Base-by-base conservation (phyloP, 1,140 invertebrate species). In the Pogonus chalceus region DNA sequence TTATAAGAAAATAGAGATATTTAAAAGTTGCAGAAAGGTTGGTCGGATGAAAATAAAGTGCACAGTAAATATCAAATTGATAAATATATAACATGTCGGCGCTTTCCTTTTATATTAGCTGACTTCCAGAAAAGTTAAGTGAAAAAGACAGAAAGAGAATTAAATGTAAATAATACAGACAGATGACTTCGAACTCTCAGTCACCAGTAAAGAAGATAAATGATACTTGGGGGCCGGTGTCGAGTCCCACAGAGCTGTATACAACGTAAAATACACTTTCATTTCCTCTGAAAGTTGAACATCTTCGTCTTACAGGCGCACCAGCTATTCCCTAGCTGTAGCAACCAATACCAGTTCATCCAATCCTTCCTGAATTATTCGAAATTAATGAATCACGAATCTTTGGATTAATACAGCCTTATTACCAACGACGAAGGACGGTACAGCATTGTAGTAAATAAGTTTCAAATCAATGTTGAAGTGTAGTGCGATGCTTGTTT, bases 81-180 rank as follows among this genome's bases (percentile, higher is more conserved):
- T n/a, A n/a, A n/a, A n/a, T n/a, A n/a, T n/a, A n/a, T n/a, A n/a
- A n/a, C n/a, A n/a, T n/a, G n/a, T n/a, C n/a, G n/a, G n/a, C n/a
- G n/a, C n/a, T n/a, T n/a, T n/a, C n/a, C n/a, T n/a, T n/a, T n/a
- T n/a, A n/a, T n/a, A n/a, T n/a, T n/a, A n/a, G n/a, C n/a, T n/a
- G n/a, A n/a, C n/a, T n/a, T n/a, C n/a, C 26, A 7, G 26, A 31
- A 14, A 31, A 4, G 37, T 18, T 43, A 43, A 43, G 37, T 43
- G 37, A 43, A 43, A 43, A 43, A 16, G 37, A 43, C 37, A 43
- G 37, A 43, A 3, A 43, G 18, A 43, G 37, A 43, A 43, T 43
- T 43, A 43, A 43, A 43, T 43, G 37, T 43, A 43, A 43, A 43
- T 43, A 43, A 43, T 43, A 43, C 37, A 43, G 37, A 43, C 37